A percentile compares a stretch with the other conserved stretches of the same genome.
Evolutionary conservation across 2,888 invertebrate species (phyloP).

Genomic region (Andrena fulva): DNA sequence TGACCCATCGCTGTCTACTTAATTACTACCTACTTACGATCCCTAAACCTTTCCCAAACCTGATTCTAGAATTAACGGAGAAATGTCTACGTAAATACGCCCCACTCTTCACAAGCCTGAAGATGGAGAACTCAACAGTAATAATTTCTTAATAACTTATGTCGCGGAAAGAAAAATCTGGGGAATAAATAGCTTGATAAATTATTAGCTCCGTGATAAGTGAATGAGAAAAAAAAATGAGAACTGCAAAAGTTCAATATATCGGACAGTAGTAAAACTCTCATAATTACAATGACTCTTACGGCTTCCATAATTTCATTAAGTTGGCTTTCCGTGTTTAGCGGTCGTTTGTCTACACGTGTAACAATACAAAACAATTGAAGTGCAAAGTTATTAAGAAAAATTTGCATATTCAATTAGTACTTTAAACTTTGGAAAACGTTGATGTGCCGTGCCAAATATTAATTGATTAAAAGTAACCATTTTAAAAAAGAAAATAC

Average conservation of each 20-base stretch:
- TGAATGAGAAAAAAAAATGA: constrained; percentile 5
- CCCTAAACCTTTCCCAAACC: no score
- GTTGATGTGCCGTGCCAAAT: neutral
- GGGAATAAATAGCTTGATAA: neutral
- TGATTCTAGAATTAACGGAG: no score
- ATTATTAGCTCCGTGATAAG: no score
- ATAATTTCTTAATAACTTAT: neutral
- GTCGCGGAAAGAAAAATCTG: neutral
- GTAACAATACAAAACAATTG: constrained; percentile 12
- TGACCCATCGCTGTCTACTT: neutral
- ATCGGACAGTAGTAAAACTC: constrained; percentile 46
- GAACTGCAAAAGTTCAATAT: constrained; percentile 41
- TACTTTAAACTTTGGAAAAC: neutral
- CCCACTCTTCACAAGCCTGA: no score
- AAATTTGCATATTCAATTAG: neutral
- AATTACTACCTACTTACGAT: neutral
- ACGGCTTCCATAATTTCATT: constrained; percentile 69
- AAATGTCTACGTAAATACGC: no score
- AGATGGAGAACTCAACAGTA: neutral
- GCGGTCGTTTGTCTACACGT: neutral
- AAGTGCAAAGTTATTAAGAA: neutral
- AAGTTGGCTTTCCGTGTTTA: constrained; percentile 47
- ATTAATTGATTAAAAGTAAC: neutral
- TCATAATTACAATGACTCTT: constrained; percentile 48
- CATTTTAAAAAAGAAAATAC: neutral